Evolutionary conservation across 2,797 vertebrate genomes (phyloP).

Genomic region (Mareca penelope): DNA sequence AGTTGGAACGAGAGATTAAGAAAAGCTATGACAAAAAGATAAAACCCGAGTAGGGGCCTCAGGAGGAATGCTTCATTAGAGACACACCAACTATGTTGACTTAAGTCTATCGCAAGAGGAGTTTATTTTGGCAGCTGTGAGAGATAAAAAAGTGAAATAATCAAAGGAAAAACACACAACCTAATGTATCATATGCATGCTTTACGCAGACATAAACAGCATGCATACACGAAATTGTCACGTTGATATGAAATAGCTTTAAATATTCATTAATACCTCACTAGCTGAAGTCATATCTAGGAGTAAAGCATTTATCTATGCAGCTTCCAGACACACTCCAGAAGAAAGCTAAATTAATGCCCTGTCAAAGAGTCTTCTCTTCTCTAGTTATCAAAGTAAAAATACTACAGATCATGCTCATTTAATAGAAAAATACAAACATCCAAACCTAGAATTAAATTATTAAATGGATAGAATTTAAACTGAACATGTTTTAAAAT

Average conservation of each 20-base stretch:
- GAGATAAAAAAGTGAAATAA: conserved; percentile 10
- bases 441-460: background rate
- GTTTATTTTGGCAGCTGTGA: conserved; percentile 68
- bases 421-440: background rate
- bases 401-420: background rate
- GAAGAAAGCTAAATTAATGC: conserved; percentile 4
- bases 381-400: background rate
- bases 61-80: conserved; percentile 48
- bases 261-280: background rate
- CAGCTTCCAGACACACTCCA: background rate
- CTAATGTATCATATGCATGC: accelerated
- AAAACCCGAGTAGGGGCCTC: conserved; percentile 47
- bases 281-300: background rate
- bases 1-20: background rate
- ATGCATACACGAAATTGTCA: background rate
- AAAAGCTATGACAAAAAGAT: background rate
- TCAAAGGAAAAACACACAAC: background rate
- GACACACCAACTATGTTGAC: conserved; percentile 31
- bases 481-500: background rate
- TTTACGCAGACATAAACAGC: background rate
- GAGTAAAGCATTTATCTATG: background rate
- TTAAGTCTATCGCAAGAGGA: conserved; percentile 35
- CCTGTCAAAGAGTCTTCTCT: background rate
- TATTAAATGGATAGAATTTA: background rate
- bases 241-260: background rate